Percentiles rank a stretch among this genome's conserved stretches.
Evolutionary conservation across 2,797 vertebrate species (phyloP).

Genomic region (Acropternis orthonyx): DNA sequence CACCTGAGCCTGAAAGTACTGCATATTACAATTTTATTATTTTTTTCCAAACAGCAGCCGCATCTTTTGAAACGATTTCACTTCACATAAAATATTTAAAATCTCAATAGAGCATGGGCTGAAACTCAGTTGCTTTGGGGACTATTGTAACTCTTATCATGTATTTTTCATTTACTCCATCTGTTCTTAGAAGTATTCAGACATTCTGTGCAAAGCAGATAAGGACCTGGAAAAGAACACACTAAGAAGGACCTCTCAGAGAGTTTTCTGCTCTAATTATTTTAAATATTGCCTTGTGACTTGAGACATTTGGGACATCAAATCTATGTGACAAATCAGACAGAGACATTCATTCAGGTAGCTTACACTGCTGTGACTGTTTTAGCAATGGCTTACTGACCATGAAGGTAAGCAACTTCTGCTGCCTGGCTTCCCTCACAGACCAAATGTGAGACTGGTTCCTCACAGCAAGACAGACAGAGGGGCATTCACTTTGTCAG

Average conservation of each 20-base stretch:
- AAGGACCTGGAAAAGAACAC: background rate
- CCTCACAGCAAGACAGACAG: background rate
- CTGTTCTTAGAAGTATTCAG: background rate
- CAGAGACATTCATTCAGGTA: background rate
- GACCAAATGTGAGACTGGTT: background rate
- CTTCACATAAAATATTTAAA: slow-evolving; percentile 35
- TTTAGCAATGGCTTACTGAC: background rate
- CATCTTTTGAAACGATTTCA: background rate
- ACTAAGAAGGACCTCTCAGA: background rate
- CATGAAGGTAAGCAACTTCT: background rate
- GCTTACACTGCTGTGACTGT: background rate
- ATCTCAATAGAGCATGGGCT: background rate
- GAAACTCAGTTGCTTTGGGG: background rate
- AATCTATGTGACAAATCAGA: background rate
- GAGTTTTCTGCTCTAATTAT: background rate
- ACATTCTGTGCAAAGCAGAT: background rate
- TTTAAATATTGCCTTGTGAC: background rate
- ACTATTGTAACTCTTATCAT: background rate
- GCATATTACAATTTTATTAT: background rate
- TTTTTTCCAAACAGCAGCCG: background rate
- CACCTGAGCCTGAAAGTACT: background rate
- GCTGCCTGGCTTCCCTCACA: background rate
- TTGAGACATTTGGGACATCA: background rate
- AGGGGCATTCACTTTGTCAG: background rate
- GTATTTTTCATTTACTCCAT: slow-evolving; percentile 11